Evolutionary conservation across 2,113 vertebrate genomes (phyloP), one percentile per base, ranked within the genome.

Genomic region (Chloropsis cyanopogon): DNA sequence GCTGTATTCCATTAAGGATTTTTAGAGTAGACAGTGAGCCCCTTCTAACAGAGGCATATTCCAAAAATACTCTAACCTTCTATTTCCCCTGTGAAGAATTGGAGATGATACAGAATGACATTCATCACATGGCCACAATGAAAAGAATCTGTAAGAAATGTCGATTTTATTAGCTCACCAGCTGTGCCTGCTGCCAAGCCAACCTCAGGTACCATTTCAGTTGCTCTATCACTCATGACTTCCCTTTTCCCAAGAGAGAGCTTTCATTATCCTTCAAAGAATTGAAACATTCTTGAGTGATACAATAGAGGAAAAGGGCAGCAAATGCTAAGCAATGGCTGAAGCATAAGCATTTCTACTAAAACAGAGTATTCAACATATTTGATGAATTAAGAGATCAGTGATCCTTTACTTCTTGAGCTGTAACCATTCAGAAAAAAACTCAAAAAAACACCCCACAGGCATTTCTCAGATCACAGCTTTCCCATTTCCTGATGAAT

Each of bases 221-320:
- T 59, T 61, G 15, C 24, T 72, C 46, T 86, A 15, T 80, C 50
- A 56, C 57, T 93, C 79, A 39, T 0, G 1, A 76, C 11, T 92
- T 93, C 26, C 26, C 26, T 84, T 86, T 95, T 91, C 79, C 28
- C 26, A 86, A 81, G 79, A 91, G 47, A 82, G 54, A 90, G 19
- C 7, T 93, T 52, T 94, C 53, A 73, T 92, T 90, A 41, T 87
- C 52, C 22, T 95, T 92, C 52, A 89, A 88, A 95, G 81, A 69
- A 79, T 28, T 54, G 83, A 88, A 85, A 84, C 14, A 44, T 66
- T 65, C 63, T 82, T 44, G 76, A 94, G 66, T 92, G 53, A 85
- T 61, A 65, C 17, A 93, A 54, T 42, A 80, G 59, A 87, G 49
- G 57, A 85, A 93, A 84, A 95, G 31, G 68, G 11, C 41, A 79